A percentile compares a stretch with the other conserved stretches of the same genome.
phyloP scores from a whole-genome alignment of 2,888 invertebrate genomes.

The Mesorhabditis spiculigera region DNA sequence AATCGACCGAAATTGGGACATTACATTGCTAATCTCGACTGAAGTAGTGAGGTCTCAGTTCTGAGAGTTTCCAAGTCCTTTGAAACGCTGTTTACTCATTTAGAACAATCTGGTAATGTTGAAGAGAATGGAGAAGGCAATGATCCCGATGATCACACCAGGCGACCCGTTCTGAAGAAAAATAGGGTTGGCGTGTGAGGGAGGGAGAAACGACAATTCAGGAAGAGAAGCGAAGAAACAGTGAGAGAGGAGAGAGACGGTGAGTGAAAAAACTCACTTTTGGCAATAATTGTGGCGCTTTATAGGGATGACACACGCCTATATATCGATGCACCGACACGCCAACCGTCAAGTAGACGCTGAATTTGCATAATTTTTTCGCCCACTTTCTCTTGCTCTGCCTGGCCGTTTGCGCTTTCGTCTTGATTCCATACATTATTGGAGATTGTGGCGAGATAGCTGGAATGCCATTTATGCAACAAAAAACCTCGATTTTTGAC shows the following conservation, averaged over 20 bases:
- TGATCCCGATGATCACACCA: constrained; percentile 36
- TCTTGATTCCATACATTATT: constrained; percentile 51
- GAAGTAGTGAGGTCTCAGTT: too few species aligned
- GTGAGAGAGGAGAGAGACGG: too few species aligned
- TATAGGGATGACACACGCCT: constrained; percentile 52
- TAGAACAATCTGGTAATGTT: constrained; percentile 50
- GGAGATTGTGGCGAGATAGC: constrained; percentile 48
- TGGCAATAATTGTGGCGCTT: constrained; percentile 32
- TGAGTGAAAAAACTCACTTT: constrained; percentile 14
- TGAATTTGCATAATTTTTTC: constrained; percentile 18
- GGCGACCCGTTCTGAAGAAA: constrained; percentile 27
- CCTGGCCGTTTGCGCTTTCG: constrained; percentile 50
- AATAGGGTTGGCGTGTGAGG: not conserved
- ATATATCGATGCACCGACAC: constrained; percentile 52
- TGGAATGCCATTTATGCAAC: constrained; percentile 10
- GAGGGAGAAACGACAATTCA: too few species aligned
- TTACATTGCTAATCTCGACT: too few species aligned
- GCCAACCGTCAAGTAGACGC: constrained; percentile 55
- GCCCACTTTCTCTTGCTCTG: constrained; percentile 6
- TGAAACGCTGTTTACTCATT: constrained; percentile 14
- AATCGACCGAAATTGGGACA: not conserved
- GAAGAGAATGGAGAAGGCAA: constrained; percentile 43
- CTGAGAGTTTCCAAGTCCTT: not conserved
- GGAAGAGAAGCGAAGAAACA: too few species aligned
- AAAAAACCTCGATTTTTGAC: not conserved